Evolutionary conservation across 1,140 invertebrate genomes (phyloP), one percentile per base, ranked within the genome.

Genomic region (Neotoxoptera formosana): DNA sequence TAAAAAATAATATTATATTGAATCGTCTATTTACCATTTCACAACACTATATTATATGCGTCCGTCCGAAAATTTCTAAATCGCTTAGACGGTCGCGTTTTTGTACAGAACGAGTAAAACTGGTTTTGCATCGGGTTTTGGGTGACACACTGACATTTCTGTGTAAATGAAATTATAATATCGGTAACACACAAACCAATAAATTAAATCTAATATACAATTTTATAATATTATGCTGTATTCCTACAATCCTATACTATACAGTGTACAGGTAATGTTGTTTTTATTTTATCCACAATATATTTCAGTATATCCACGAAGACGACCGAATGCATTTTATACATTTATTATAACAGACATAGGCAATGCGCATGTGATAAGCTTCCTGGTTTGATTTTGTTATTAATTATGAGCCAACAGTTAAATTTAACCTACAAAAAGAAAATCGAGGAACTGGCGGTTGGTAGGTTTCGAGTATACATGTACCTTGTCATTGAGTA

Each of bases 91-190:
- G 41, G 14, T 34, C n/a, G 30, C 51, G 20, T 36, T 90, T 90
- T 90, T 88, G n/a, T 56, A 41, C 23, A 25, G 23, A 34, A 36
- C 51, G 9, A 30, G 48, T 90, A 36, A 90, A 90, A 90, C 88
- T 56, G 88, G 88, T 90, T 90, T 90, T 25, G 9, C 88, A 56
- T 90, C 88, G 48, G 34, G 34, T 90, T 41, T 90, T 36, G 48
- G 34, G 21, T 90, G 88, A 90, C 88, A 90, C 34, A 90, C 88
- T 90, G 88, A 90, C 88, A 90, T 90, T 90, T 90, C 53, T 90
- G 30, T 41, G 9, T 41, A 56, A 34, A 90, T 53, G 34, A 90
- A 90, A 90, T 90, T 36, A 36, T 90, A 90, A 90, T 36, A 90
- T 90, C n/a, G 88, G 48, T 90, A 56, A 48, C 86, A 76, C 60